Evolutionary conservation across 2,797 vertebrate species (phyloP).

Genomic region (Pangasius sanitwongsei): DNA sequence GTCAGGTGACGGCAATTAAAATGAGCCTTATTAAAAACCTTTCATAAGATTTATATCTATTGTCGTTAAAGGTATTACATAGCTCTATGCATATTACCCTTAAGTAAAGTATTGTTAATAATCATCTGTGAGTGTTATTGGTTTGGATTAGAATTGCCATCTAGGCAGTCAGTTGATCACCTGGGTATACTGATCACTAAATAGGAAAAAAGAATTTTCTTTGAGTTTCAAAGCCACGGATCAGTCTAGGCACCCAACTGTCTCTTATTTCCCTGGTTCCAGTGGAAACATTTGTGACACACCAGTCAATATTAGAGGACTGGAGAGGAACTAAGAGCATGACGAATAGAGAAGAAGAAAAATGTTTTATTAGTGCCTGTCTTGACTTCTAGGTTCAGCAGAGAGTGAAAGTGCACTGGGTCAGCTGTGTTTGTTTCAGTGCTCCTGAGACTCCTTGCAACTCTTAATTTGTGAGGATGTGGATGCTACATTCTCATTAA

Average conservation of each 20-base stretch:
- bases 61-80: neutral
- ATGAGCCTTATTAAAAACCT: neutral
- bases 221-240: neutral
- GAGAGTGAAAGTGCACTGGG: neutral
- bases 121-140: neutral
- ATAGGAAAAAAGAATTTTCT: neutral
- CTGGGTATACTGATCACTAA: neutral
- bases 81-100: neutral
- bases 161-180: neutral
- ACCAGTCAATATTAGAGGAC: neutral
- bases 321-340: slow-evolving; percentile 9
- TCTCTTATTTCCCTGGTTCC: neutral
- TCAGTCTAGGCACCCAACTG: neutral
- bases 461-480: neutral
- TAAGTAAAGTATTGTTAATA: neutral
- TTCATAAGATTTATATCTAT: neutral
- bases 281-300: neutral
- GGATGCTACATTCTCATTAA: neutral
- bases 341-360: neutral
- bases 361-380: neutral
- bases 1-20: neutral
- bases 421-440: neutral
- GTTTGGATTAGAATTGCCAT: neutral
- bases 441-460: too few relatives aligned
- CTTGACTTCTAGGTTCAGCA: neutral